Conservation (phyloP, 2,888 invertebrate species). For the Rhodophaea formosa region DNA sequence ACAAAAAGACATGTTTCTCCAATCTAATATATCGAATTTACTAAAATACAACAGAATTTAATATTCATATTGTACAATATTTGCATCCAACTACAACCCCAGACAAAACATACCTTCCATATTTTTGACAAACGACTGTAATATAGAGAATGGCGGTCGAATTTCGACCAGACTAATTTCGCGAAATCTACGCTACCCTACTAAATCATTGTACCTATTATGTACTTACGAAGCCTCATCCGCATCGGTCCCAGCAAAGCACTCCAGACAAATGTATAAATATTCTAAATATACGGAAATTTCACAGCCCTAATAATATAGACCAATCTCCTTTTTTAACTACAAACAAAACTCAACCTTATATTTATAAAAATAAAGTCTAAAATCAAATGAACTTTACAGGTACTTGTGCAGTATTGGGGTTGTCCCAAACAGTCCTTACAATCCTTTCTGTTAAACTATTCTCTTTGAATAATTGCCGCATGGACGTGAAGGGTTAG, state of each 20-base stretch:
- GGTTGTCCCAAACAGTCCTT: constrained; percentile 44
- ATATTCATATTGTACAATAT: background rate
- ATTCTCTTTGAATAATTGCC: constrained; percentile 82
- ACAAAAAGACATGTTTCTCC: no score
- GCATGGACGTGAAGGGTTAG: constrained; percentile 80
- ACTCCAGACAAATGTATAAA: constrained; percentile 74
- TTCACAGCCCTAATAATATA: constrained; percentile 37
- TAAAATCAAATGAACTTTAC: constrained; percentile 22
- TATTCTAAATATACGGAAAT: constrained; percentile 77
- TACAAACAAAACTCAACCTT: constrained; percentile 31
- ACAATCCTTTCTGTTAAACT: constrained; percentile 81
- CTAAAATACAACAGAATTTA: background rate
- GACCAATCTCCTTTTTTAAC: constrained; percentile 15
- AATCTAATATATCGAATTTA: no score
- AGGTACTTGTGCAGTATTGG: constrained; percentile 34
- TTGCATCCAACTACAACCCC: constrained; percentile 16
- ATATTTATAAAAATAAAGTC: constrained; percentile 14
- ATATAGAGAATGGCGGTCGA: constrained; percentile 59
- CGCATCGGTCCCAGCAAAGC: constrained; percentile 58
- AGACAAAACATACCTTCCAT: constrained; percentile 30
- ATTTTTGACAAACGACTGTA: constrained; percentile 38
- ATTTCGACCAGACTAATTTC: constrained; percentile 71
- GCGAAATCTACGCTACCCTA: constrained; percentile 68
- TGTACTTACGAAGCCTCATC: constrained; percentile 69
- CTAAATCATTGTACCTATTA: constrained; percentile 76